A percentile compares a stretch with the other conserved stretches of the same genome.
phyloP scores from a whole-genome alignment of 2,888 invertebrate genomes.

The Piscicola geometra region DNA sequence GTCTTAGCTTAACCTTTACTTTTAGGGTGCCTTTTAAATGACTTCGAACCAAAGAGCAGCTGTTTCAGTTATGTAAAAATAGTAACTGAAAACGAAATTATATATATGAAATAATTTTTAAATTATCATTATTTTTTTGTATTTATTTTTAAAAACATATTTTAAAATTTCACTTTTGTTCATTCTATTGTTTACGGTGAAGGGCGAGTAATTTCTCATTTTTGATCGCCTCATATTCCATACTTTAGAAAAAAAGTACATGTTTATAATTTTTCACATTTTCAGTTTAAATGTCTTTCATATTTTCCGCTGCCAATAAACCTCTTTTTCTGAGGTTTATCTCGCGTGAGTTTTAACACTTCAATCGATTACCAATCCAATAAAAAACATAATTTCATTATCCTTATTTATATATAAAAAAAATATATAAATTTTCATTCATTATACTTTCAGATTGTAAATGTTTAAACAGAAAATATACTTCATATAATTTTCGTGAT shows the following conservation, averaged over 20 bases:
- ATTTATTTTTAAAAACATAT: no score
- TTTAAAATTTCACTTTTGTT: no score
- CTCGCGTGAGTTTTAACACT: not conserved
- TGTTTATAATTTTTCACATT: not conserved
- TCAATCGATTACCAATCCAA: not conserved
- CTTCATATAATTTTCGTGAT: not conserved
- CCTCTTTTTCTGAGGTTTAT: not conserved
- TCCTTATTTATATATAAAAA: no score
- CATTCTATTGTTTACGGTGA: conserved; percentile 12
- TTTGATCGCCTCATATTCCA: not conserved
- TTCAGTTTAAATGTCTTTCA: not conserved
- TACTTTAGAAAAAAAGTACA: not conserved
- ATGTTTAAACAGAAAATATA: not conserved
- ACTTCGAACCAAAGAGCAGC: no score
- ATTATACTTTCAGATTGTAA: not conserved
- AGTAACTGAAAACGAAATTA: no score
- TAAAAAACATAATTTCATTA: not conserved
- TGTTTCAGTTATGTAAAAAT: no score
- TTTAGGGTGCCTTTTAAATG: no score
- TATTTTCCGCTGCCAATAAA: not conserved
- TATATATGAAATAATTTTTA: no score
- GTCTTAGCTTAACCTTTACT: no score
- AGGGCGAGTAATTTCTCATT: not conserved
- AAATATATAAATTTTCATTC: not conserved
- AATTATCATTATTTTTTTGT: no score